Percentiles rank a stretch among this genome's conserved stretches.
phyloP scores from a whole-genome alignment of 2,113 vertebrate genomes.

The Oryzias celebensis region DNA sequence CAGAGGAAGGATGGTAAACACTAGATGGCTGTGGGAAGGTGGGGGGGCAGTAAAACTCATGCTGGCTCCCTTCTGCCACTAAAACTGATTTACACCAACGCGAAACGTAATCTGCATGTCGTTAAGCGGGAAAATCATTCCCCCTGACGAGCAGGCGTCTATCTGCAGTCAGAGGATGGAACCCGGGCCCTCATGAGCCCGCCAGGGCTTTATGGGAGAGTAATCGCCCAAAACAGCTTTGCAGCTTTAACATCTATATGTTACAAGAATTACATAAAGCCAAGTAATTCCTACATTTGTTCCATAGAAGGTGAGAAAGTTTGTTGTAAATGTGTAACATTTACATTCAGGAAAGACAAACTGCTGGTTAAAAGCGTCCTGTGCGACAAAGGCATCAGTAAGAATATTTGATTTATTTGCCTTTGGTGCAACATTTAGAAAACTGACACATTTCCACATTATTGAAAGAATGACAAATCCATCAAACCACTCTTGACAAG shows the following conservation, averaged over 20 bases:
- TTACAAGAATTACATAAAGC: conserved; percentile 34
- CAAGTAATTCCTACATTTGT: conserved; percentile 27
- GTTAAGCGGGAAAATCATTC: conserved; percentile 86
- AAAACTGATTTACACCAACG: conserved; percentile 94
- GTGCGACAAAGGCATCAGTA: conserved; percentile 23
- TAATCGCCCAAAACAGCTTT: conserved; percentile 72
- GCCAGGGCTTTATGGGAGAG: conserved; percentile 81
- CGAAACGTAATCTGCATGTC: conserved; percentile 92
- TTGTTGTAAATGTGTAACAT: background rate
- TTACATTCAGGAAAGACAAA: conserved; percentile 35
- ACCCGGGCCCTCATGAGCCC: conserved; percentile 84
- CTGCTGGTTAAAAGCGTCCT: conserved; percentile 33
- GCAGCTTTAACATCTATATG: conserved; percentile 31
- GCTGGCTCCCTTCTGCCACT: conserved; percentile 77
- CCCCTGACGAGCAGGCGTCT: conserved; percentile 85
- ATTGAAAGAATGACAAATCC: conserved; percentile 70
- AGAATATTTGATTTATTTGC: conserved; percentile 63
- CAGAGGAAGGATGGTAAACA: conserved; percentile 55
- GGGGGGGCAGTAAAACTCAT: conserved; percentile 61
- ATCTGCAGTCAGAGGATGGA: conserved; percentile 80
- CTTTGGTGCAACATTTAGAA: conserved; percentile 64
- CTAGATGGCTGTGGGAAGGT: conserved; percentile 19
- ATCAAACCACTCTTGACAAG: conserved; percentile 48
- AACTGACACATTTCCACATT: conserved; percentile 67
- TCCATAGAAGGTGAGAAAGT: background rate